These are phyloP conservation scores for Puntigrus tetrazona DNA, from an alignment of 2,113 vertebrate species.

Conservation along the genomic window DNA sequence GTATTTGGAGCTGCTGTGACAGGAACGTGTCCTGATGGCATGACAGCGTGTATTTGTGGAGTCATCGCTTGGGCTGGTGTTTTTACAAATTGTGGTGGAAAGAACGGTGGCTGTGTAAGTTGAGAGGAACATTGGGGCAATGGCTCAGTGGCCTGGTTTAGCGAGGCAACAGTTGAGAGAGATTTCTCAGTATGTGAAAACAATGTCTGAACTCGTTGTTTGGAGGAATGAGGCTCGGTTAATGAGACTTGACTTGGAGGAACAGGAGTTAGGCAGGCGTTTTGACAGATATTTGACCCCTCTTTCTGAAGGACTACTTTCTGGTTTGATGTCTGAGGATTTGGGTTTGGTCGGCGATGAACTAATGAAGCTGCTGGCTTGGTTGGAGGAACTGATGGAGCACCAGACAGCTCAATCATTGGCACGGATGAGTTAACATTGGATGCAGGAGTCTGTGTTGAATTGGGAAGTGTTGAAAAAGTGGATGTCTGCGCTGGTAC, in stretches of 20 bases:
- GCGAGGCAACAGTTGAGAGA: not conserved
- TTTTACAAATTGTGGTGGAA: conserved; percentile 5
- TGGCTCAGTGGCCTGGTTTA: not conserved
- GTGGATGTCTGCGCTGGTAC: conserved; percentile 14
- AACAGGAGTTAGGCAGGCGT: not conserved
- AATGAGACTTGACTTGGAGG: not conserved
- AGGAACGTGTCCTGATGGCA: conserved; percentile 13
- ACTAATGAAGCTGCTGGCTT: not conserved
- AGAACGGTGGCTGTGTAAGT: not conserved
- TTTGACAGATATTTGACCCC: conserved; percentile 19
- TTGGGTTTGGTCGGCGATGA: not conserved
- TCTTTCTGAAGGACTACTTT: not conserved
- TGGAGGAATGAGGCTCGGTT: not conserved
- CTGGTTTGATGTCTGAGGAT: not conserved
- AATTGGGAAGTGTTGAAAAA: not conserved
- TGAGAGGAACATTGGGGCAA: conserved; percentile 21
- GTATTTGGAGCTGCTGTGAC: not conserved
- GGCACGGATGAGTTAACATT: conserved; percentile 9
- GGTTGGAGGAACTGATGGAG: not conserved
- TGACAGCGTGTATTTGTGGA: not conserved
- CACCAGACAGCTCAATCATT: conserved; percentile 14
- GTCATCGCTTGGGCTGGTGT: conserved; percentile 3
- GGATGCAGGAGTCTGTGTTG: not conserved
- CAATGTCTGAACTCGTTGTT: not conserved
- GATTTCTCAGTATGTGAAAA: conserved; percentile 24